Evolutionary conservation across 2,113 vertebrate genomes (phyloP), one percentile per base, ranked within the genome.

Genomic region (Typhlomys cinereus): DNA sequence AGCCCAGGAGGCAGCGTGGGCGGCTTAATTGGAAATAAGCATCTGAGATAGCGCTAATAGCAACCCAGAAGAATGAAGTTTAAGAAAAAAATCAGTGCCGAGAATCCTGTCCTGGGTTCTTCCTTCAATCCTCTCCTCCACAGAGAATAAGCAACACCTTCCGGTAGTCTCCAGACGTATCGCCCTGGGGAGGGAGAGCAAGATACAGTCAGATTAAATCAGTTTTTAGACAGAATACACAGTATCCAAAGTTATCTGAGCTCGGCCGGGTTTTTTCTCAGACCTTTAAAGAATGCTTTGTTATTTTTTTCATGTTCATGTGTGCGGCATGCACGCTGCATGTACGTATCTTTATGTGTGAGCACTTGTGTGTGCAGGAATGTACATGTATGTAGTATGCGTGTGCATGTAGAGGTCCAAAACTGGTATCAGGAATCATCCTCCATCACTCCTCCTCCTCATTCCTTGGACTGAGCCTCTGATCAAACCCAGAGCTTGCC

Each of bases 151-250:
- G 98, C 85, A 99, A 98, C 81, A 99, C 98, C 90, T 99, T 99
- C 90, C 98, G 98, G 86, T 99, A 99, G 97, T 99, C 99, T 29
- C 99, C 99, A 0, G 99, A 99, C 52, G 98, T 99, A 96, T 99
- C 99, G 69, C 99, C 99, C 99, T 99, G 82, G 3, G 52, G 76
- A 89, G 93, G 59, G 52, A 11, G 83, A 94, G 85, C 73, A 59
- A 75, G 67, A 69, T 78, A 76, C 3, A 70, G 52, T 82, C 36
- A 74, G 74, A 71, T 18, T 59, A 50, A 85, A 18, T 11, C 6
- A 20, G 7, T 46, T 79, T 81, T 36, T 48, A 75, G 80, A 31
- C 23, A 7, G 44, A 74, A 78, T 17, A 84, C 34, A 75, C 41
- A 67, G 80, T 39, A n/a, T n/a, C 92, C 70, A 76, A 4, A 67